phyloP scores from a whole-genome alignment of 2,113 vertebrate species.

The Elaphurus davidianus region DNA sequence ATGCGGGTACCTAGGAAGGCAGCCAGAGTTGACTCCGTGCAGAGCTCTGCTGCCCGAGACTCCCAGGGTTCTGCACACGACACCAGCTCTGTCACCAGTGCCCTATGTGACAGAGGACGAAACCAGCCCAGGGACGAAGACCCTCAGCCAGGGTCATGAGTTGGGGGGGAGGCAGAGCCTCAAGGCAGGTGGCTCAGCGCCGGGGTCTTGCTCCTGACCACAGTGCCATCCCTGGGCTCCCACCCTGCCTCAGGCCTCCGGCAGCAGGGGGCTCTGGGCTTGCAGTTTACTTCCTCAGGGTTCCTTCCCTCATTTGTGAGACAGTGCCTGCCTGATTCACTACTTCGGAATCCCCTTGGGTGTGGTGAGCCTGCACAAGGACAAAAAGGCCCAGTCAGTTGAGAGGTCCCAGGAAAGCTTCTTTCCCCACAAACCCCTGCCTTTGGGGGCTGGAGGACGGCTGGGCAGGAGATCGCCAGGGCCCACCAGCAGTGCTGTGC shows the following conservation, averaged over 20 bases:
- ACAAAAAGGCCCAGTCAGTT: neutral
- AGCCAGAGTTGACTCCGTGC: neutral
- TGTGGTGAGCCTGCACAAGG: too few relatives aligned
- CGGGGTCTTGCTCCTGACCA: neutral
- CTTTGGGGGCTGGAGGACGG: too few relatives aligned
- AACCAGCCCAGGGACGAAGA: neutral
- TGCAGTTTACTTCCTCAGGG: neutral
- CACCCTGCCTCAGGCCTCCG: neutral
- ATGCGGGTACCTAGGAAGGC: neutral
- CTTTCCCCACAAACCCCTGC: neutral
- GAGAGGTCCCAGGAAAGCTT: neutral
- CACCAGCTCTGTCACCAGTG: too few relatives aligned
- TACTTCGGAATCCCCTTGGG: neutral
- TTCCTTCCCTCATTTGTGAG: neutral
- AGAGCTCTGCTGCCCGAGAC: neutral
- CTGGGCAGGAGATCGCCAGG: accelerated
- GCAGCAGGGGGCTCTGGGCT: neutral
- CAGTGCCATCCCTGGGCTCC: accelerated
- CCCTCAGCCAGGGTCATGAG: neutral
- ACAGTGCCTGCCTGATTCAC: neutral
- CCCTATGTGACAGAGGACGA: neutral
- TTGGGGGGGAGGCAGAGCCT: neutral
- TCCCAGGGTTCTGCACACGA: neutral
- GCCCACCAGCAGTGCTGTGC: neutral
- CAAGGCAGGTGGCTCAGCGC: neutral